Conservation (phyloP, 2,797 vertebrate genomes). For the Chromis chromis region DNA sequence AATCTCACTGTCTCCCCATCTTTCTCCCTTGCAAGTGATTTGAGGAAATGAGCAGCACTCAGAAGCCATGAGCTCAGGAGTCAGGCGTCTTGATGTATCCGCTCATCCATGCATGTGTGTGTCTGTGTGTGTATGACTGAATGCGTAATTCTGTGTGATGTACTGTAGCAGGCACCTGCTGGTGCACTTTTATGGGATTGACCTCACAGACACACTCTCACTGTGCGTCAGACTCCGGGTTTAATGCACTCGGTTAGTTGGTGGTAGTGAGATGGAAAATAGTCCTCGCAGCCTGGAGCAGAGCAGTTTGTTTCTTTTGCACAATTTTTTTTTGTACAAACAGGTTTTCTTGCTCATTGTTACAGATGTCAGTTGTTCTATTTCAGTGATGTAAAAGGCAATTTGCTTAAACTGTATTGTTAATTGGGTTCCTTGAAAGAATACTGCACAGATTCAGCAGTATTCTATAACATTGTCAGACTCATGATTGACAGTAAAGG, state of each 20-base stretch:
- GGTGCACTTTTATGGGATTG: slow-evolving; percentile 73
- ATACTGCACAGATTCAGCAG: neutral
- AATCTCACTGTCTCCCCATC: slow-evolving; percentile 19
- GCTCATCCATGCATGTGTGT: slow-evolving; percentile 64
- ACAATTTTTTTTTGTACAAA: slow-evolving; percentile 48
- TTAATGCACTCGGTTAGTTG: slow-evolving; percentile 69
- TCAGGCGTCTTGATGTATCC: slow-evolving; percentile 64
- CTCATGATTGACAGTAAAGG: neutral
- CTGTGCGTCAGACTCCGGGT: slow-evolving; percentile 67
- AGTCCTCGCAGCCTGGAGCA: slow-evolving; percentile 44
- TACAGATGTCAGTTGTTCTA: slow-evolving; percentile 11
- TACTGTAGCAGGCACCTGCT: slow-evolving; percentile 76
- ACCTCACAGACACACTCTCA: slow-evolving; percentile 76
- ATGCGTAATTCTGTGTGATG: slow-evolving; percentile 68
- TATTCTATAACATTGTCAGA: neutral
- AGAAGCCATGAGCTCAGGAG: slow-evolving; percentile 59
- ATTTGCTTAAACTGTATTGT: neutral
- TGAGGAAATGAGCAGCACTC: slow-evolving; percentile 67
- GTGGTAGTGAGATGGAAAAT: slow-evolving; percentile 68
- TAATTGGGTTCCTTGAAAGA: slow-evolving; percentile 21
- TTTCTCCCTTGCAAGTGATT: slow-evolving; percentile 55
- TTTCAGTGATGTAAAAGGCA: slow-evolving; percentile 25
- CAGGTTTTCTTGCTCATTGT: slow-evolving; percentile 43
- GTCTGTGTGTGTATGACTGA: slow-evolving; percentile 52
- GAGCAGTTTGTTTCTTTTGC: slow-evolving; percentile 52